These are phyloP conservation scores for Actinemys pallida DNA, from an alignment of 2,113 vertebrate genomes.

Conservation along the genomic window DNA sequence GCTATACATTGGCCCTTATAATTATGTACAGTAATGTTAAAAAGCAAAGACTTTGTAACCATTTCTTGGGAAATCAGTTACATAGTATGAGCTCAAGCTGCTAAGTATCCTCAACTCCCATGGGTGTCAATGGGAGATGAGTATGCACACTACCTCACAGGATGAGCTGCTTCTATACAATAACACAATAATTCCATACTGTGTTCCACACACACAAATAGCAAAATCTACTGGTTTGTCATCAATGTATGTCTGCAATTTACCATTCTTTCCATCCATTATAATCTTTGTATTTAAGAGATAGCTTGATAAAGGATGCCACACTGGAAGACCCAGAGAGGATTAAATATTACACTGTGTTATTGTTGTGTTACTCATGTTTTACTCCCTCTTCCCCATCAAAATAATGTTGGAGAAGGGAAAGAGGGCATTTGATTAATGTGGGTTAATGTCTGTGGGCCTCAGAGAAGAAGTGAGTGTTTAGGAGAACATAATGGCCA, in stretches of 20 bases:
- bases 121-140: neutral
- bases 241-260: neutral
- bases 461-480: neutral
- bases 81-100: accelerated
- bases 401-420: neutral
- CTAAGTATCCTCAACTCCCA: neutral
- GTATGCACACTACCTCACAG: neutral
- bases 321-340: neutral
- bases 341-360: neutral
- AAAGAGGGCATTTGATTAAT: neutral
- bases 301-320: neutral
- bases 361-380: neutral
- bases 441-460: neutral
- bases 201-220: neutral
- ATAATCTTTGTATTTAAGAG: neutral
- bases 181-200: neutral
- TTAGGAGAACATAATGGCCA: constrained; percentile 9
- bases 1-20: neutral
- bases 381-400: neutral
- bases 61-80: neutral
- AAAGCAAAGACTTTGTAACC: neutral
- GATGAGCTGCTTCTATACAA: constrained; percentile 21
- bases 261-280: neutral
- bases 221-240: neutral
- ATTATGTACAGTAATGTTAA: neutral